Percentiles rank a stretch among this genome's conserved stretches.
phyloP scores from a whole-genome alignment of 2,113 vertebrate species.

The Agapornis roseicollis region DNA sequence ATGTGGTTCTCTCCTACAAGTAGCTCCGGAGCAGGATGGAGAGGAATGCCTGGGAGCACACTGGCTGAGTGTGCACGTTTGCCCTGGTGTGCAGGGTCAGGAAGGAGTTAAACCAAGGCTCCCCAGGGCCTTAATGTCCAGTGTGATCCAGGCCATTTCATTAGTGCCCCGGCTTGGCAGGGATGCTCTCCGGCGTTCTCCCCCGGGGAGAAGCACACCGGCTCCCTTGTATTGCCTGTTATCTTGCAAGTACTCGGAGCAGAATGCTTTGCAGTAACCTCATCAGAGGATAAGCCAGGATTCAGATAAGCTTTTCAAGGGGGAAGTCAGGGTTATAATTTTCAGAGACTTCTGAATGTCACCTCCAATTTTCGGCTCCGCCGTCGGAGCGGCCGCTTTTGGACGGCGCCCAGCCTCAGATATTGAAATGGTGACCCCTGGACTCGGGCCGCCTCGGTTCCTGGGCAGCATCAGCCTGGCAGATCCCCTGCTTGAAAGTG shows the following conservation, averaged over 20 bases:
- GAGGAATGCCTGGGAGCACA: fast-evolving
- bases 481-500: conserved; percentile 75
- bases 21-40: background rate
- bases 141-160: conserved; percentile 38
- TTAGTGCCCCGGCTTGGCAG: conserved; percentile 49
- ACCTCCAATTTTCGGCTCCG: conserved; percentile 80
- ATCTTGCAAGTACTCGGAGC: conserved; percentile 71
- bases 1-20: fast-evolving
- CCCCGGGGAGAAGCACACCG: conserved; percentile 44
- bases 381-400: conserved; percentile 70
- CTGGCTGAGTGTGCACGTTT: fast-evolving
- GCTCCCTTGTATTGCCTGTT: conserved; percentile 69
- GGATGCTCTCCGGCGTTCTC: conserved; percentile 40
- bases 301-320: conserved; percentile 84
- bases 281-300: conserved; percentile 81
- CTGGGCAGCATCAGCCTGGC: conserved; percentile 71
- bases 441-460: conserved; percentile 53
- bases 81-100: fast-evolving
- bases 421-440: conserved; percentile 81
- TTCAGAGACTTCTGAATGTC: conserved; percentile 85
- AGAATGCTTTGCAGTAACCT: conserved; percentile 78
- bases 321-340: conserved; percentile 83
- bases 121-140: background rate
- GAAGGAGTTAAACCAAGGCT: background rate
- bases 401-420: conserved; percentile 72